Evolutionary conservation across 2,888 invertebrate species (phyloP), one percentile per base, ranked within the genome.

Genomic region (Saturnia pavonia): DNA sequence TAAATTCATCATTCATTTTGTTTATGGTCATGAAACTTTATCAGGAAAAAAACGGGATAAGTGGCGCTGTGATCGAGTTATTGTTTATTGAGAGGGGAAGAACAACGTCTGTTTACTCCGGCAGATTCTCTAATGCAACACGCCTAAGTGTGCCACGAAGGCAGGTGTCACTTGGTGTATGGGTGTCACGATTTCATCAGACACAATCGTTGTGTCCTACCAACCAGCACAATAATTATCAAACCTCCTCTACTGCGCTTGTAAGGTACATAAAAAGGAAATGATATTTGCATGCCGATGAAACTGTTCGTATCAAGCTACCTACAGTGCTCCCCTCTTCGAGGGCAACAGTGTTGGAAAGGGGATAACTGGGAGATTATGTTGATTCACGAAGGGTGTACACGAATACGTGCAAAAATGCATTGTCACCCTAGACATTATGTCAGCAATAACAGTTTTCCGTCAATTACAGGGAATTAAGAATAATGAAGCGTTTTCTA

Each of bases 281-380:
- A 88, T 90, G 90, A 91, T 91, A 92, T 93, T 92, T 92, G 89
- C 91, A 91, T 91, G 87, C 83, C 87, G 85, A 81, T 87, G 82
- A 86, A 86, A 86, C 83, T 77, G 82, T 80, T 74, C 80, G 79
- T 71, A 80, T 81, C 87, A 86, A 86, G 87, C 86, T 81, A 85
- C 80, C 75, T 72, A 71, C 74, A 72, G 75, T 71, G 76, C 74
- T 74, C 67, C 73, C 72, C 74, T 73, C 74, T 72, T 27, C 70
- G 72, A 73, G 54, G 71, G 72, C 71, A 74, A 73, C 72, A 43
- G 43, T 69, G 69, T 78, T 76, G 75, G 71, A 74, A 72, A 74
- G 74, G 71, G 80, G 82, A 51, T n/a, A 78, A 63, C 3, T 65
- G 40, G n/a, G 40, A 40, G 40, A 65, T 65, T 40, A 65, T 65